A percentile compares a stretch with the other conserved stretches of the same genome.
phyloP scores from a whole-genome alignment of 1,140 invertebrate genomes.

The Mya arenaria region DNA sequence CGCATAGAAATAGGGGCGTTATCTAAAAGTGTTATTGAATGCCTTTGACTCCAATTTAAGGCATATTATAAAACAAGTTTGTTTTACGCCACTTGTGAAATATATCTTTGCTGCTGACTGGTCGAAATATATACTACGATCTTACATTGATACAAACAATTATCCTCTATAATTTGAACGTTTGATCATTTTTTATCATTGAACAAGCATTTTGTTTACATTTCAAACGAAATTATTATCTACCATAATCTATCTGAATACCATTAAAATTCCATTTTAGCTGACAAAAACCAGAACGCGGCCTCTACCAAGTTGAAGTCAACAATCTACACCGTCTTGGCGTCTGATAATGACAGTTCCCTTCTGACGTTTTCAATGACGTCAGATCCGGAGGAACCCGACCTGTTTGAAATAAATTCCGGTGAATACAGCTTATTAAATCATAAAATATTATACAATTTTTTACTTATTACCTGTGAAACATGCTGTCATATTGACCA shows the following conservation, averaged over 20 bases:
- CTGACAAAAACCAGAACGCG: not conserved
- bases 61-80: too few species aligned
- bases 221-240: not conserved
- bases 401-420: conserved; percentile 16
- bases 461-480: too few species aligned
- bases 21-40: too few species aligned
- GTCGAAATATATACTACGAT: too few species aligned
- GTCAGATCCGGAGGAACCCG: conserved; percentile 21
- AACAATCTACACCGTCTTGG: not conserved
- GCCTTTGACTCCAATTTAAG: too few species aligned
- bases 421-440: not conserved
- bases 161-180: not conserved
- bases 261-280: not conserved
- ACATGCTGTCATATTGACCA: too few species aligned
- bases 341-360: conserved; percentile 21
- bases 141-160: not conserved
- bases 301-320: not conserved
- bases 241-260: not conserved
- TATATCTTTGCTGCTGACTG: too few species aligned
- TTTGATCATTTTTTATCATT: not conserved
- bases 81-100: too few species aligned
- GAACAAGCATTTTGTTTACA: too few species aligned
- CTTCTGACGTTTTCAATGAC: conserved; percentile 20
- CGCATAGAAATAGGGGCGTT: too few species aligned
- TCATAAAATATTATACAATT: not conserved